Conservation (phyloP, 30 jellyfish, hydroid and myxozoan species). For the Rhopilema esculentum region DNA sequence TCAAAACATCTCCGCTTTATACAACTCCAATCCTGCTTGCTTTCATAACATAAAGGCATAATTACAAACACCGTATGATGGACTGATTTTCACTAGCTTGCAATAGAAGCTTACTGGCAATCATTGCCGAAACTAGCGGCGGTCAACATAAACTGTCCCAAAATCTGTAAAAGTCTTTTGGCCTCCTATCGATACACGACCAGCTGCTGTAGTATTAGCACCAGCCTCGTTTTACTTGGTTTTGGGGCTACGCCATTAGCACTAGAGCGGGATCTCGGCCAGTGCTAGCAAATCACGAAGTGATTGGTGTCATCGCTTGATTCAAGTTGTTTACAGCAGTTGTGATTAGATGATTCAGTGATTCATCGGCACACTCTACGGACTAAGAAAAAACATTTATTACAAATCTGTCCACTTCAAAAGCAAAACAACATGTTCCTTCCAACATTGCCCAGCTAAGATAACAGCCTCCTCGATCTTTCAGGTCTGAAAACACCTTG, state of each 20-base stretch:
- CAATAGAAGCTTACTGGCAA: too few relatives aligned
- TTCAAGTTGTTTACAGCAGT: constrained; percentile 86
- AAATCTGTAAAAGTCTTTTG: background rate
- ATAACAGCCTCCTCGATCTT: too few relatives aligned
- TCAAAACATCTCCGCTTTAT: too few relatives aligned
- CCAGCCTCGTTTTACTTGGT: background rate
- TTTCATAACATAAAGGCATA: too few relatives aligned
- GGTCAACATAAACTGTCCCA: too few relatives aligned
- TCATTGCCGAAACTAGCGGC: too few relatives aligned
- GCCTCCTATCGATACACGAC: background rate
- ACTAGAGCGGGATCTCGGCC: background rate
- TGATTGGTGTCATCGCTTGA: constrained; percentile 94
- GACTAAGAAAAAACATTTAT: constrained; percentile 49
- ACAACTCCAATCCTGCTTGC: too few relatives aligned
- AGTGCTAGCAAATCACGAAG: constrained; percentile 10
- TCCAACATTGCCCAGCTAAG: too few relatives aligned
- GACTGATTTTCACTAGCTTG: too few relatives aligned
- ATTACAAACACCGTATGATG: too few relatives aligned
- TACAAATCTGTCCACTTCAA: background rate
- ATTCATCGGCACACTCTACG: constrained; percentile 95
- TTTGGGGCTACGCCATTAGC: background rate
- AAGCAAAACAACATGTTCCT: too few relatives aligned
- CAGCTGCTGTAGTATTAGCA: background rate
- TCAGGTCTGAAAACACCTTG: too few relatives aligned
- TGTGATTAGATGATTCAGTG: constrained; percentile 82